Conservation (phyloP, 2,113 vertebrate species). For the Dipodomys ordii region DNA sequence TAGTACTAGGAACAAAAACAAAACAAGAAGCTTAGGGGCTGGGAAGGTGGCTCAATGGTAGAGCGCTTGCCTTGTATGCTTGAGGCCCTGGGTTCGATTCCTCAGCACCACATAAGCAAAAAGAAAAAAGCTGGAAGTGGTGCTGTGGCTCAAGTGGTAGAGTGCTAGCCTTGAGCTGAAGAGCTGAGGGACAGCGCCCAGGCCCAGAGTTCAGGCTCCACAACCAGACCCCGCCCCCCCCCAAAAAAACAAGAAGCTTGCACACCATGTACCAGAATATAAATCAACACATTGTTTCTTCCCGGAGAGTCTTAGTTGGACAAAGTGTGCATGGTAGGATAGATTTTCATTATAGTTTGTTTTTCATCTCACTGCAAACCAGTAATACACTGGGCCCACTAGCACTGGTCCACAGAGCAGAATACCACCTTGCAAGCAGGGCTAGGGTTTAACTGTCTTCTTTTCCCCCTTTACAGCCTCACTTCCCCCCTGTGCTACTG, state of each 20-base stretch:
- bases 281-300: slow-evolving; percentile 5
- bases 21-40: no score
- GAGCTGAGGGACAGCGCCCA: no score
- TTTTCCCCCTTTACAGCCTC: slow-evolving; percentile 84
- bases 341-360: not conserved
- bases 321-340: not conserved
- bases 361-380: not conserved
- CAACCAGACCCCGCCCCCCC: no score
- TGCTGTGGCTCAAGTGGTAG: no score
- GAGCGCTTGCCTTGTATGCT: no score
- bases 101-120: no score
- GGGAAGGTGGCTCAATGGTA: no score
- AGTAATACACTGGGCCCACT: not conserved
- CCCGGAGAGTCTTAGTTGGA: not conserved
- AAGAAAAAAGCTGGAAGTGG: no score
- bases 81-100: no score
- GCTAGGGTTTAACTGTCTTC: not conserved
- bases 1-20: no score
- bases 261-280: not conserved
- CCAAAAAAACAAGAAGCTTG: not conserved
- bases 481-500: slow-evolving; percentile 92
- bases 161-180: no score
- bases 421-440: rapidly evolving
- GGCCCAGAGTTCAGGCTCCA: no score
- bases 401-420: not conserved